These are phyloP conservation scores for Globia sparganii DNA, from an alignment of 2,888 invertebrate genomes.

Conservation along the genomic window DNA sequence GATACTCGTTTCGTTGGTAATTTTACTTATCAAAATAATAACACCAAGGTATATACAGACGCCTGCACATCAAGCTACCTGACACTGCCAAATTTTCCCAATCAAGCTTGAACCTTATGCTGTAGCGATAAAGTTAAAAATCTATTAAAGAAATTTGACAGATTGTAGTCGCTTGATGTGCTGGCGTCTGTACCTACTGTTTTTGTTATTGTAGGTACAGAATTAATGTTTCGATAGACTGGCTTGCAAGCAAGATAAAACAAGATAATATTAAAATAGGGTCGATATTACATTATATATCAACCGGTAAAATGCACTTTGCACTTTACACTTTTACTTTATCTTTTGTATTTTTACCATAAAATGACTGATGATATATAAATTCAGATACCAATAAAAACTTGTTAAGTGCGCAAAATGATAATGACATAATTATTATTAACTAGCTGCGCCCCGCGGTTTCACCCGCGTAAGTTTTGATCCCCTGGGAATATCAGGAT, in stretches of 20 bases:
- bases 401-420: constrained; percentile 10
- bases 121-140: too few species aligned
- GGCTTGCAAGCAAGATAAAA: constrained; percentile 20
- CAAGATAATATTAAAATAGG: constrained; percentile 15
- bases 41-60: constrained; percentile 7
- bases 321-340: too few species aligned
- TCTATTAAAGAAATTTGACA: too few species aligned
- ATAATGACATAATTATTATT: constrained; percentile 37
- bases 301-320: constrained; percentile 2
- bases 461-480: too few species aligned
- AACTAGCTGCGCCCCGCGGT: too few species aligned
- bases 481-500: too few species aligned
- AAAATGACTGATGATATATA: not conserved
- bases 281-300: not conserved
- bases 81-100: too few species aligned
- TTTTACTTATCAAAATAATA: constrained; percentile 29
- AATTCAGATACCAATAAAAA: constrained; percentile 3
- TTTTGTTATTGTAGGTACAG: constrained; percentile 38
- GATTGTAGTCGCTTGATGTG: too few species aligned
- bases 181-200: too few species aligned
- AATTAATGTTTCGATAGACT: constrained; percentile 13
- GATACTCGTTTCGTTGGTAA: constrained; percentile 3
- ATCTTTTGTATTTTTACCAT: not conserved
- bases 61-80: too few species aligned
- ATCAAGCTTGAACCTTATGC: too few species aligned